Conservation (phyloP, 2,113 vertebrate genomes). For the Uria lomvia region DNA sequence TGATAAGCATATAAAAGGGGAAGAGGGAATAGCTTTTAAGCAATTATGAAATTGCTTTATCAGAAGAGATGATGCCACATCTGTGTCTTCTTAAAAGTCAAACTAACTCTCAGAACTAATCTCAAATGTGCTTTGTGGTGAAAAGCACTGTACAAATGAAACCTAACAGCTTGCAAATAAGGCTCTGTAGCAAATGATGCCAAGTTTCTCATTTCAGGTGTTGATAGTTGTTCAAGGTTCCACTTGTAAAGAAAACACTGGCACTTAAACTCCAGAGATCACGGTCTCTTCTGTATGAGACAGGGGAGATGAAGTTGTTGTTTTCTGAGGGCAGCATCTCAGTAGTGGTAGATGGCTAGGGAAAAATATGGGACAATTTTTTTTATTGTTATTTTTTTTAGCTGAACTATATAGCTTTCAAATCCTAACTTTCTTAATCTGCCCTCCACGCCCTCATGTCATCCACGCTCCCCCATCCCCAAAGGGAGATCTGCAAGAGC, state of each 20-base stretch:
- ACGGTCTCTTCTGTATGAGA: not conserved
- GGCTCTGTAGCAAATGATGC: not conserved
- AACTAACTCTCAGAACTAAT: not conserved
- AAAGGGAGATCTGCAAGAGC: not conserved
- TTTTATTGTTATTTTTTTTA: not conserved
- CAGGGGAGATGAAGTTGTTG: not conserved
- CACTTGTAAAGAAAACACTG: not conserved
- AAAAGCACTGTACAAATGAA: not conserved
- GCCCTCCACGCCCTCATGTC: accelerated
- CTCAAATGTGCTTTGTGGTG: not conserved
- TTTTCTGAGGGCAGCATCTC: not conserved
- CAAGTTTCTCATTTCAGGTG: not conserved
- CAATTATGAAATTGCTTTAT: not conserved
- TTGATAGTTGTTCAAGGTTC: not conserved
- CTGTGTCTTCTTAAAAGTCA: not conserved
- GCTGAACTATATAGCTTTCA: not conserved
- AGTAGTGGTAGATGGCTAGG: not conserved
- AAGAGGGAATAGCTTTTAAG: not conserved
- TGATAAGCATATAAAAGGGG: not conserved
- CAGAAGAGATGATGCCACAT: not conserved
- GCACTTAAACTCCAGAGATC: not conserved
- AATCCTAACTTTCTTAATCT: not conserved
- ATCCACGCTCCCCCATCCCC: accelerated
- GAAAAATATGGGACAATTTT: not conserved
- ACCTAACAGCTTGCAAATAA: not conserved